Evolutionary conservation across 2,888 invertebrate genomes (phyloP), one percentile per base, ranked within the genome.

Genomic region (Lithophane leautieri): DNA sequence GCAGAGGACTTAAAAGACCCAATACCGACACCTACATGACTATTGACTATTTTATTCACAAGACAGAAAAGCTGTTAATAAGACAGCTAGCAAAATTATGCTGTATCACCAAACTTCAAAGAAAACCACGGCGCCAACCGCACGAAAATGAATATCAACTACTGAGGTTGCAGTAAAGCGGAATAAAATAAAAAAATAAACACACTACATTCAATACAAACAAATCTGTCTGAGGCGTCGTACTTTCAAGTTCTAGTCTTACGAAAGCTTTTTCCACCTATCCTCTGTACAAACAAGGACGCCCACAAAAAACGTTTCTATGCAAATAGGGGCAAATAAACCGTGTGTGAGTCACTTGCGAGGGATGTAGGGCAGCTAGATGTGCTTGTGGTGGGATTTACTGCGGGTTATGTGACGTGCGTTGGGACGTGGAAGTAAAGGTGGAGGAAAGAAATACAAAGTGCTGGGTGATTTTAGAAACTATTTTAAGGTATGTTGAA

Each of bases 251-350:
- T 92, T 88, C 91, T 90, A 90, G 91, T 90, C 89, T 91, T 90
- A 89, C 91, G 92, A 92, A 88, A 93, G 94, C 94, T 93, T 94
- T 94, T 94, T 94, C 93, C 93, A 95, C 94, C 95, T 95, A 95
- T 94, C 94, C 94, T 92, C 94, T 94, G 92, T 93, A 95, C 95
- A 96, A 96, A 96, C 95, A 95, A 94, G 95, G 91, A 94, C 95
- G 94, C 94, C 95, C 94, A 94, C 95, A 96, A 96, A 95, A 96
- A 96, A 96, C 96, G 95, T 96, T 96, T 96, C 94, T 94, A 96
- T 96, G 96, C 96, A 96, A 96, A 96, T 96, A 95, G 91, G 94
- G 92, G 94, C 95, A 96, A 96, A 96, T 96, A 96, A 95, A 96
- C 94, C 93, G 93, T 91, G 94, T 93, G 93, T 91, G 93, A 94